Evolutionary conservation across 2,797 vertebrate species (phyloP).

Genomic region (Peromyscus eremicus): DNA sequence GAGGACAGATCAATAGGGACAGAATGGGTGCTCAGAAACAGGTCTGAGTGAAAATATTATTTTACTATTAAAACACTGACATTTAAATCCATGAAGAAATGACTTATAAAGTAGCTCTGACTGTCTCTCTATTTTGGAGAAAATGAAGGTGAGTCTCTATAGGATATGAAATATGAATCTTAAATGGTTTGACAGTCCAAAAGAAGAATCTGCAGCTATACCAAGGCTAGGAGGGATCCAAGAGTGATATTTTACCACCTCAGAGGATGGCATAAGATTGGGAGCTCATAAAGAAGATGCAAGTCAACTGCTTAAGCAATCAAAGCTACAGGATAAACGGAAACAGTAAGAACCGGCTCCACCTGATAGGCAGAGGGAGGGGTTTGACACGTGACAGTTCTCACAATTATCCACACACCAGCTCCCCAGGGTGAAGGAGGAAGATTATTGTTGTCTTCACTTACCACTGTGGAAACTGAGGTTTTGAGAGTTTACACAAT

Average conservation of each 20-base stretch:
- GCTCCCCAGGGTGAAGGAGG: neutral
- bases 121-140: conserved; percentile 47
- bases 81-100: conserved; percentile 61
- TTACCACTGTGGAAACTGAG: neutral
- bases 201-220: conserved; percentile 14
- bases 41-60: conserved; percentile 41
- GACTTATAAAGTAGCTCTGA: conserved; percentile 35
- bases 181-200: conserved; percentile 7
- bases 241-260: neutral
- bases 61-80: conserved; percentile 46
- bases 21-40: neutral
- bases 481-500: neutral
- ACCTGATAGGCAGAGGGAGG: neutral
- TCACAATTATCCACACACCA: neutral
- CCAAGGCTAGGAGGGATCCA: conserved; percentile 21
- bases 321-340: conserved; percentile 13
- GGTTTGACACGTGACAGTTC: conserved; percentile 1
- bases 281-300: conserved; percentile 10
- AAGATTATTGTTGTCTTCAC: neutral
- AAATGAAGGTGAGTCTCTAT: conserved; percentile 34
- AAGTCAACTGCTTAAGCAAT: conserved; percentile 41
- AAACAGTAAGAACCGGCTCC: neutral
- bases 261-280: neutral
- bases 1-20: conserved; percentile 14
- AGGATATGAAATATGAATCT: conserved; percentile 55